Evolutionary conservation across 1,140 invertebrate species (phyloP), one percentile per base, ranked within the genome.

Genomic region (Hycleus phaleratus): DNA sequence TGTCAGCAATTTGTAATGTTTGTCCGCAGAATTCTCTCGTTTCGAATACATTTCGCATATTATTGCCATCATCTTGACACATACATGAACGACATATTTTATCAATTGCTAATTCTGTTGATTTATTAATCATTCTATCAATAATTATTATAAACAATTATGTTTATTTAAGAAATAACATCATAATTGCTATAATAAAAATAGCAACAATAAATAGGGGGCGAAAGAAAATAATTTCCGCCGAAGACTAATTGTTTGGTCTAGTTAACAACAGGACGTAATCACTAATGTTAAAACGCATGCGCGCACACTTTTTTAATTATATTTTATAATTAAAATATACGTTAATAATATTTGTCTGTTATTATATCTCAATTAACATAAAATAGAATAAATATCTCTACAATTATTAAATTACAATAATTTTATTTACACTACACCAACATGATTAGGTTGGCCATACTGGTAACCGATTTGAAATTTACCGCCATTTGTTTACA

Each of bases 1-100:
- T 80, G 64, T 79, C 77, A 12, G 79, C 75, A 26, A 81, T 69
- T 66, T 79, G 77, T 25, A 79, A 60, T 49, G 73, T 46, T 49
- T 67, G 53, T 7, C 48, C 56, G 10, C 44, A 55, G 32, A 54
- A 49, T 42, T 55, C 58, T 62, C 66, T 71, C 11, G 50, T 49
- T 46, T 71, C 68, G 60, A 71, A 73, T 9, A 73, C 63, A 65
- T 68, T 68, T 51, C 61, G 60, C 67, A 71, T 69, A 32, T 71
- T 62, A 24, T 18, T 18, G 2, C 59, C 63, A 51, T 61, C 63
- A 49, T 62, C 63, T 63, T 68, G 63, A 49, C 63, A 62, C 71
- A 73, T 71, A 58, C 71, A 73, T n/a, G 68, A 71, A 46, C 71
- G 62, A 58, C 71, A 73, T 48, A 73, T 65, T 64, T 71, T 73